Percentiles rank a stretch among this genome's conserved stretches.
phyloP scores from a whole-genome alignment of 2,113 vertebrate genomes.

The Antechinus flavipes region DNA sequence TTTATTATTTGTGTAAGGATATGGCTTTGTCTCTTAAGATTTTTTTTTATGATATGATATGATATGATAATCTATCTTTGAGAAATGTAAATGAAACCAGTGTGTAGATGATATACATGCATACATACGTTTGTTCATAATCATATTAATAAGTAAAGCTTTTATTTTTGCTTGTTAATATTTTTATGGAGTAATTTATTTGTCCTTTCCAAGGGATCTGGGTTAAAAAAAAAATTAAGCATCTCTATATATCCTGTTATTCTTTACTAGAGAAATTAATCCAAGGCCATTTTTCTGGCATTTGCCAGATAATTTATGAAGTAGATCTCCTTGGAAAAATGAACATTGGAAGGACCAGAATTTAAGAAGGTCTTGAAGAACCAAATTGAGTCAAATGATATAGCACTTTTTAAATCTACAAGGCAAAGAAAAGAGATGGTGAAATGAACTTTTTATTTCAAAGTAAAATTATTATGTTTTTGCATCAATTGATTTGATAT shows the following conservation, averaged over 20 bases:
- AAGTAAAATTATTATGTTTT: background rate
- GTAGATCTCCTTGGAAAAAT: background rate
- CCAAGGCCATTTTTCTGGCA: background rate
- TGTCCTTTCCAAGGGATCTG: background rate
- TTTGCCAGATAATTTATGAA: background rate
- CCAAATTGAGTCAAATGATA: background rate
- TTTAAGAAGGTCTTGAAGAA: background rate
- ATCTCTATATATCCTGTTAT: background rate
- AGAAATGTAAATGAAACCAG: background rate
- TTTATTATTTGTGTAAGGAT: background rate
- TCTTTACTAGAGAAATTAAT: background rate
- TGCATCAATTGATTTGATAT: background rate
- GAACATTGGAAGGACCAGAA: background rate
- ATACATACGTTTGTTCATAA: background rate
- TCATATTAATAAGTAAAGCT: background rate
- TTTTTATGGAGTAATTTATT: background rate
- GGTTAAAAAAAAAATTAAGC: background rate
- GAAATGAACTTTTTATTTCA: background rate
- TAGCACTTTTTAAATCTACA: background rate
- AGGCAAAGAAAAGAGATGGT: background rate
- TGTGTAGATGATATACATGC: background rate
- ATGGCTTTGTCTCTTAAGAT: background rate
- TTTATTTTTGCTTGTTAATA: background rate
- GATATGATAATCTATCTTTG: background rate
- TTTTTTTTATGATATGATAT: background rate